Base-by-base conservation (phyloP, 23 tunicate species). In the Ciona savignyi region DNA sequence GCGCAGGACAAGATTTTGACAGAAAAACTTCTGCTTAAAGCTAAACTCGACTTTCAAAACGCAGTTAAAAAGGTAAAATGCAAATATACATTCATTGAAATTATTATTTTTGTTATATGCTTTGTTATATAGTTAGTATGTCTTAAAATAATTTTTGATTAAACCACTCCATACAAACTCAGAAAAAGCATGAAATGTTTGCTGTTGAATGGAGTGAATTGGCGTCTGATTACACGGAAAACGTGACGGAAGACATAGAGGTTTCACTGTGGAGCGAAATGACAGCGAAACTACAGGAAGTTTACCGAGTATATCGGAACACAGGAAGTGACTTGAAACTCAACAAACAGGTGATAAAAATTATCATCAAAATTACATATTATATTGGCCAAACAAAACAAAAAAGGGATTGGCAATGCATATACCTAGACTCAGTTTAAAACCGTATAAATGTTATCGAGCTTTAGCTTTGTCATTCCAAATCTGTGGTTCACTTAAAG, bases 181-280 rank as follows among this genome's bases (percentile, higher is more conserved):
- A 86, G 93, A 68, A n/a, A 26, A 22, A 33, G 67, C 32, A 68
- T 11, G 60, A 75, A 62, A 66, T 24, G n/a, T 76, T 76, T 64
- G 34, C 78, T 25, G 25, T 3, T 25, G 82, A 80, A 1, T 81
- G 86, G 86, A 51, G 49, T n/a, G 62, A 61, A 22, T 62, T 26
- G 3, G 86, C 82, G 22, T 30, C 35, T 4, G 86, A 81, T 56
- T 28, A 75, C 42, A 68, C 62, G 1, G 83, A 87, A 66, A 69
- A 80, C 29, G 70, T 27, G 27, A 71, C 81, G 33, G 79, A 78
- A 42, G 86, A 87, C 34, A 49, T 87, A 30, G 95, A 87, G 25
- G 72, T 60, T 34, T 4, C 32, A 23, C 67, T 87, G 34, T 70
- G 86, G 81, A 33, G 75, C 32, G 78, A 80, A 30, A 76, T 87